These are phyloP conservation scores for Acleris sparsana DNA, from an alignment of 2,888 invertebrate genomes.

Conservation along the genomic window DNA sequence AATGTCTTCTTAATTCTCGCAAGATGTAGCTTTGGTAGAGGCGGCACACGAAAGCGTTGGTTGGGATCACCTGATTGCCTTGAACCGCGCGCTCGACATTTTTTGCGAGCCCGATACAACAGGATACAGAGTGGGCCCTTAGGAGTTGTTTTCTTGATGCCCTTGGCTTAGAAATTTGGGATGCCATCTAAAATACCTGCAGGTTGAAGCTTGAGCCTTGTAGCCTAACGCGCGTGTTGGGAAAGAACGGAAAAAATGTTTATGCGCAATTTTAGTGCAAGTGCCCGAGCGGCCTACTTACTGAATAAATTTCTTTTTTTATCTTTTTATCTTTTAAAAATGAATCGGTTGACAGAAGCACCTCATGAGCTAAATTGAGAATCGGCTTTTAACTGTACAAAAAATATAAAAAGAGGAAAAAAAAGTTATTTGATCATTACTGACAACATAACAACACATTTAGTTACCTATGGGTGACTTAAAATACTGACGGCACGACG, in stretches of 20 bases:
- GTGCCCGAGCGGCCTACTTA: no score
- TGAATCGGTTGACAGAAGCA: no score
- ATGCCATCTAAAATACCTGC: conserved; percentile 43
- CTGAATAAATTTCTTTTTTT: no score
- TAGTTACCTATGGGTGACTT: no score
- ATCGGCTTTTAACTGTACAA: no score
- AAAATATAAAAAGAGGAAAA: no score
- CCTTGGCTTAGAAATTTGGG: conserved; percentile 62
- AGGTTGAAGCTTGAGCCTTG: conserved; percentile 5
- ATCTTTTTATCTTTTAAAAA: no score
- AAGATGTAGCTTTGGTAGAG: conserved; percentile 21
- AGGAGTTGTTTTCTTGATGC: conserved; percentile 60
- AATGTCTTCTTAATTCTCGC: conserved; percentile 14
- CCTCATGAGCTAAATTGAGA: no score
- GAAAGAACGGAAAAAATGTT: background rate
- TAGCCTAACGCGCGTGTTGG: background rate
- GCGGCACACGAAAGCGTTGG: conserved; percentile 41
- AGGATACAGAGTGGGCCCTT: conserved; percentile 74
- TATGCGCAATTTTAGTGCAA: background rate
- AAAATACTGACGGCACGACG: background rate
- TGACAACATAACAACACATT: no score
- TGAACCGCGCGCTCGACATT: conserved; percentile 77
- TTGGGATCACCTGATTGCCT: conserved; percentile 76
- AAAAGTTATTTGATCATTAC: no score
- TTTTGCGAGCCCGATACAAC: conserved; percentile 72